Base-by-base conservation (phyloP, 2,113 vertebrate species). In the Glareola pratincola region DNA sequence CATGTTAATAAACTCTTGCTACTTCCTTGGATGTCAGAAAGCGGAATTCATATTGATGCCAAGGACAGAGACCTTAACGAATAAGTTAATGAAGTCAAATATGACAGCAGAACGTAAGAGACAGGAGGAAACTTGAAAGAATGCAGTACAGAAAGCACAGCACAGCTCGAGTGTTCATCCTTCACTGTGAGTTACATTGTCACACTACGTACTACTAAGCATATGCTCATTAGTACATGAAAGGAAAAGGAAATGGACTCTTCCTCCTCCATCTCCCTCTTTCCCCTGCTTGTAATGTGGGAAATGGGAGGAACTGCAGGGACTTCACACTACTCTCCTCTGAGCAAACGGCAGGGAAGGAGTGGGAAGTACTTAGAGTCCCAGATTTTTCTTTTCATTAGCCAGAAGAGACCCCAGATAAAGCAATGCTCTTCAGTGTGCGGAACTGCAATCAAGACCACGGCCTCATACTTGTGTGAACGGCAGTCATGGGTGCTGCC, bases 51-150 rank as follows among this genome's bases (percentile, higher is more conserved):
- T 17, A 18, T 14, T 69, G 71, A 91, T 78, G 48, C 30, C 71
- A 74, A 50, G 63, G 80, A 92, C 66, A 69, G 56, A 63, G 56
- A 86, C 8, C 88, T 90, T 81, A 90, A 83, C 5, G 1, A 90
- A 20, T 77, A 94, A 93, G 67, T 91, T 89, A 93, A 90, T 85
- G 62, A 90, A 92, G 85, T 93, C 91, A 95, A 87, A 85, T 84
- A 85, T 19, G 83, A 86, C 85, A 67, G 74, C 36, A 92, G 63
- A 92, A 96, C 51, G 17, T 51, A 94, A 85, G 59, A 91, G 87
- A 76, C 76, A 77, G n/a, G 86, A 67, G 54, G 41, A 92, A 34
- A 95, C 77, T 72, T 73, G 66, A 92, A 89, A 93, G 32, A 87
- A 56, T 24, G 43, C 13, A 41, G 63, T 41, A 93, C 23, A 92